These are phyloP conservation scores for Dryomyza anilis DNA, from an alignment of 2,888 invertebrate species.

Conservation along the genomic window DNA sequence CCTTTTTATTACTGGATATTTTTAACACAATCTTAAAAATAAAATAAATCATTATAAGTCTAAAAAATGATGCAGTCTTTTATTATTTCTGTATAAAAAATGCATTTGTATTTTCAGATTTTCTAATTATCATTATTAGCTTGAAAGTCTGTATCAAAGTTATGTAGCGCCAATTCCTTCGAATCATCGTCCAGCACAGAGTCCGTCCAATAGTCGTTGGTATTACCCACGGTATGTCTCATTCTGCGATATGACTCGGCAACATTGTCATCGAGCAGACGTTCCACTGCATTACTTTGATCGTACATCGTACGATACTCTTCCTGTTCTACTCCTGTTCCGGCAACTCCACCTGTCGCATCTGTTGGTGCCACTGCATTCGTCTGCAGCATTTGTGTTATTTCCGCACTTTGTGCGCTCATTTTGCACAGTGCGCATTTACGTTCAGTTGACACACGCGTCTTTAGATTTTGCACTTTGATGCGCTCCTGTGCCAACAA, in stretches of 20 bases:
- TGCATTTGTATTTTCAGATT: not conserved
- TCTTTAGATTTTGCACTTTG: constrained; percentile 49
- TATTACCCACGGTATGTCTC: constrained; percentile 32
- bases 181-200: constrained; percentile 51
- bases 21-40: no score
- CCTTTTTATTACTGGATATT: no score
- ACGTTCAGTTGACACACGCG: constrained; percentile 47
- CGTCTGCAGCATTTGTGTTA: constrained; percentile 41
- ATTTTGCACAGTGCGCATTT: constrained; percentile 59
- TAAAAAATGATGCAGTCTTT: no score
- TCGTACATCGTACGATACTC: constrained; percentile 23
- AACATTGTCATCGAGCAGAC: constrained; percentile 54
- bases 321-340: not conserved
- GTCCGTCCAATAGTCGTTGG: constrained; percentile 38
- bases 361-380: constrained; percentile 10
- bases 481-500: constrained; percentile 56
- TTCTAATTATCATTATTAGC: constrained; percentile 8
- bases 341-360: not conserved
- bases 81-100: no score
- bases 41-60: no score
- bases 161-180: constrained; percentile 46
- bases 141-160: constrained; percentile 21
- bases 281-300: constrained; percentile 48
- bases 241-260: constrained; percentile 53
- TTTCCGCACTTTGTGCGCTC: constrained; percentile 49